Base-by-base conservation (phyloP, 2,797 vertebrate genomes). In the Argentina silus region DNA sequence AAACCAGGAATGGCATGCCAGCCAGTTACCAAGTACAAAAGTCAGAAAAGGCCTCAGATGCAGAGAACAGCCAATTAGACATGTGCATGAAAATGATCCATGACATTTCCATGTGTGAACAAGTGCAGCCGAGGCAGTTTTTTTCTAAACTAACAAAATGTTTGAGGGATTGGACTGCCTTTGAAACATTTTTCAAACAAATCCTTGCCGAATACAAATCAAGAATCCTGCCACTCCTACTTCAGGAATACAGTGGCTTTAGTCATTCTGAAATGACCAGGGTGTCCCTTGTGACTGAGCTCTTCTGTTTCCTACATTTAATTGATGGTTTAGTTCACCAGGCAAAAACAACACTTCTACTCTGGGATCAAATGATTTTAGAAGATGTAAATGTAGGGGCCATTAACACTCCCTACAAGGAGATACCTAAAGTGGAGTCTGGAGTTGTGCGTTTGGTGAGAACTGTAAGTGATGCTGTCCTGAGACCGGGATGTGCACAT, bases 251-350 rank as follows among this genome's bases (percentile, higher is more conserved):
- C 27, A 21, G 2, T 53, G 50, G 9, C 21, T 53, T 42, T 10
- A 68, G 21, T 68, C 10, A 27, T 10, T 36, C 66, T 27, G 66
- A 68, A n/a, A 53, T 36, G 66, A 43, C 50, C 4, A n/a, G 7
- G 12, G 6, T 68, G 12, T 36, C 66, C 23, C 66, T 12, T 27
- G 66, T 68, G 1, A 68, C 12, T 55, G 21, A 68, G 21, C 48
- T 55, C 8, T 68, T 55, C 66, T 36, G 66, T 55, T 48, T 48
- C 9, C 27, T 68, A 51, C 66, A 67, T 17, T 43, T 55, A 12
- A 68, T 68, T 55, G 50, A 68, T n/a, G 21, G 19, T 6, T 68
- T 55, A 42, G 66, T 12, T 53, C 47, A 53, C 27, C 48, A 67
- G 48, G 66, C 23, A 23, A 68, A 55, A 43, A 60, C 48, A 17